Percentiles rank a stretch among this genome's conserved stretches.
phyloP scores from a whole-genome alignment of 1,140 invertebrate genomes.

The Pectinophora gossypiella region DNA sequence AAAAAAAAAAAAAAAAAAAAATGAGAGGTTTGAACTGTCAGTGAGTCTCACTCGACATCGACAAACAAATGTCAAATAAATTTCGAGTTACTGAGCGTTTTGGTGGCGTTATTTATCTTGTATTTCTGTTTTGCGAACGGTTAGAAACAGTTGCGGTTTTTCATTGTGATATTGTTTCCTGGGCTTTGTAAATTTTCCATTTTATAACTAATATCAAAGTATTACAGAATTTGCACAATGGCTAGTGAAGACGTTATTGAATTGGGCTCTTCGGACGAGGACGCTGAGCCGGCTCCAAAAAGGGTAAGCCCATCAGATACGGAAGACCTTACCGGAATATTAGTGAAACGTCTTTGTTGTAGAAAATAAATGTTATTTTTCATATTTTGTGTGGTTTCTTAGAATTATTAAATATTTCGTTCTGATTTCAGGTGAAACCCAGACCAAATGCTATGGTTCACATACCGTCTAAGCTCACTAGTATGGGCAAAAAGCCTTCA shows the following conservation, averaged over 20 bases:
- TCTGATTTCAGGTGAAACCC: slow-evolving; percentile 48
- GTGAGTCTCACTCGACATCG: too few relatives aligned
- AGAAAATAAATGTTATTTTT: not conserved
- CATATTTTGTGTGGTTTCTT: not conserved
- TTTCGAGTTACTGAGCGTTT: not conserved
- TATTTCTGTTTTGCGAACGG: too few relatives aligned
- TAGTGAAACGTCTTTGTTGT: not conserved
- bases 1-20: too few relatives aligned
- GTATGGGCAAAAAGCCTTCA: slow-evolving; percentile 39
- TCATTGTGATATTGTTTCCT: too few relatives aligned
- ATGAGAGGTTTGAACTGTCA: too few relatives aligned
- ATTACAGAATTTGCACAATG: slow-evolving; percentile 40
- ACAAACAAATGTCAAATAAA: too few relatives aligned
- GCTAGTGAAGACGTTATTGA: slow-evolving; percentile 58
- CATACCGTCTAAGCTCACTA: slow-evolving; percentile 44
- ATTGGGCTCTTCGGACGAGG: slow-evolving; percentile 62
- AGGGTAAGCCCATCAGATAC: slow-evolving; percentile 42
- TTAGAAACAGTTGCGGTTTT: too few relatives aligned
- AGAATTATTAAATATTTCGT: not conserved
- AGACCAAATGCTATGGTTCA: slow-evolving; percentile 57
- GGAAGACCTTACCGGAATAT: not conserved
- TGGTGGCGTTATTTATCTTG: not conserved
- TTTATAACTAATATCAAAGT: not conserved
- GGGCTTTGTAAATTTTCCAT: too few relatives aligned
- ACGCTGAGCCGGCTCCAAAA: slow-evolving; percentile 51